Evolutionary conservation across 2,113 vertebrate species (phyloP), one percentile per base, ranked within the genome.

Genomic region (Synchiropus splendidus): DNA sequence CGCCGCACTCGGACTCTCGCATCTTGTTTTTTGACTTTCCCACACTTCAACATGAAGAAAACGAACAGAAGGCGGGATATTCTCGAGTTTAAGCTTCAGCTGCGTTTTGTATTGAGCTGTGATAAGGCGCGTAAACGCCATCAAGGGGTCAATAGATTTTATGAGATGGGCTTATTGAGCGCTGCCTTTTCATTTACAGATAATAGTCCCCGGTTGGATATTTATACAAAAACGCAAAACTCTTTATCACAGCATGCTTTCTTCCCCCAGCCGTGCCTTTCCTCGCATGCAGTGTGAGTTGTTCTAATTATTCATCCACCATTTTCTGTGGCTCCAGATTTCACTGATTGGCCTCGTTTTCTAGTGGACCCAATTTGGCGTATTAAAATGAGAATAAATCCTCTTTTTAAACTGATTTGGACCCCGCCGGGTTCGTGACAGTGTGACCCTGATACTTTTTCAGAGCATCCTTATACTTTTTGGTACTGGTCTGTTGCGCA

Each of bases 261-360:
- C 21, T 27, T 27, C 21, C 21, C 8, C 21, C 21, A 4, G 8
- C 21, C 8, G 21, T 27, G 21, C 4, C 4, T 27, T 27, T 27
- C 21, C 21, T 27, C 21, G 8, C 49, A 18, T 70, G 68, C 76
- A 74, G 51, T 27, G 21, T 27, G 21, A 27, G 68, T 73, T 74
- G 76, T 52, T 83, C 79, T 83, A 85, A 85, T 85, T 85, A 86
- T 83, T 78, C 75, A 78, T 74, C 84, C 84, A 80, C 84, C 84
- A 86, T 86, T 86, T 86, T 86, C 83, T 84, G 48, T 79, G 78
- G 78, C 78, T 83, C 65, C 73, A 85, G 70, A 83, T 81, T 75
- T 60, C 55, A 64, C 75, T 83, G 84, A 81, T 85, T 81, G 75
- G 70, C 64, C 74, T 77, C 64, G 64, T 67, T 69, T 55, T 62